Conservation (phyloP, 2,888 invertebrate species). For the Cyclophora punctaria region DNA sequence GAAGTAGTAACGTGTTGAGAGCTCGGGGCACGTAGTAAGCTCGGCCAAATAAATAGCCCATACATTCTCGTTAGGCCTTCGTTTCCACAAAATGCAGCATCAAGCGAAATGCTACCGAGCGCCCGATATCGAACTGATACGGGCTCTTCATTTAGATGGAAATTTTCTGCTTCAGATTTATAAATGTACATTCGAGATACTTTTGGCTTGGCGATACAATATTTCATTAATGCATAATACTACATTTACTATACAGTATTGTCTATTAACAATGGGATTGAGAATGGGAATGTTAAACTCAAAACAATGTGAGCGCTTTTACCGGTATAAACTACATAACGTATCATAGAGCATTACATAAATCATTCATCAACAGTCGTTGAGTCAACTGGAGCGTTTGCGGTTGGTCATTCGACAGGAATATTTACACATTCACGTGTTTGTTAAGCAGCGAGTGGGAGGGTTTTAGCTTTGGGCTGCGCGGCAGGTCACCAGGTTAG, state of each 20-base stretch:
- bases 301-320: constrained; percentile 8
- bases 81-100: constrained; percentile 33
- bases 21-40: constrained; percentile 41
- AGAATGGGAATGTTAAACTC: not conserved
- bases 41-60: constrained; percentile 48
- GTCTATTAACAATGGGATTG: no score
- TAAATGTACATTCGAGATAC: no score
- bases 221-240: no score
- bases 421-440: constrained; percentile 48
- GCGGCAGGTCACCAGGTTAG: constrained; percentile 56
- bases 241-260: no score
- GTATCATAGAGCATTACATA: constrained; percentile 26
- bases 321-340: constrained; percentile 11
- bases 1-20: constrained; percentile 41
- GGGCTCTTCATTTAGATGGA: no score
- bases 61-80: constrained; percentile 44
- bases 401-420: constrained; percentile 29
- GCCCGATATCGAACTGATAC: not conserved
- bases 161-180: no score
- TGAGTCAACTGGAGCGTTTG: constrained; percentile 27
- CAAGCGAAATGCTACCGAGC: constrained; percentile 25
- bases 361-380: constrained; percentile 33
- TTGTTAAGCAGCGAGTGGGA: constrained; percentile 42
- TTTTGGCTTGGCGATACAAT: no score
- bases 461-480: constrained; percentile 45